Evolutionary conservation across 1,140 invertebrate genomes (phyloP).

Genomic region (Drosophila pandora): DNA sequence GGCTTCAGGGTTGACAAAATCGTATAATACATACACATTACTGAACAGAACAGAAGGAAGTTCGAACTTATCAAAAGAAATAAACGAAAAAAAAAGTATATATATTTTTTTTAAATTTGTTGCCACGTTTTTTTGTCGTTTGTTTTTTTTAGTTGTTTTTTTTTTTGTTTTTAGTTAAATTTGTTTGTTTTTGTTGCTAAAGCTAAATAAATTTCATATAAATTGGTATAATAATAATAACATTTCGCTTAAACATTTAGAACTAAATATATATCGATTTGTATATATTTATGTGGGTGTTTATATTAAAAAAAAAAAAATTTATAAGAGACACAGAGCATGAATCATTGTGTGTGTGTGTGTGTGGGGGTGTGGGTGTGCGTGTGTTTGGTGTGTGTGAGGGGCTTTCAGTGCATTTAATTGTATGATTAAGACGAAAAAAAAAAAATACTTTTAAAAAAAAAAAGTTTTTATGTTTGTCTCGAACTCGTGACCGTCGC

Average conservation of each 20-base stretch:
- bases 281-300: slow-evolving; percentile 34
- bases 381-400: slow-evolving; percentile 18
- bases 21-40: slow-evolving; percentile 41
- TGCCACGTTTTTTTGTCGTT: slow-evolving; percentile 70
- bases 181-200: slow-evolving; percentile 67
- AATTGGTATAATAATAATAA: slow-evolving; percentile 79
- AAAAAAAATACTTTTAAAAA: slow-evolving; percentile 28
- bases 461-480: slow-evolving; percentile 15
- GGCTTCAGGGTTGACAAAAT: slow-evolving; percentile 18
- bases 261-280: slow-evolving; percentile 47
- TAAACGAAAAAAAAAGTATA: slow-evolving; percentile 42
- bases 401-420: slow-evolving; percentile 55
- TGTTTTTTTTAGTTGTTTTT: slow-evolving; percentile 39
- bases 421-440: slow-evolving; percentile 23
- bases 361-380: slow-evolving; percentile 11
- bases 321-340: slow-evolving; percentile 68
- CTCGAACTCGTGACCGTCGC: slow-evolving; percentile 21
- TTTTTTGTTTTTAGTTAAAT: slow-evolving; percentile 41
- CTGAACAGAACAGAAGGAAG: slow-evolving; percentile 47
- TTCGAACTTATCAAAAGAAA: slow-evolving; percentile 39
- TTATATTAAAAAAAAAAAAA: slow-evolving; percentile 43
- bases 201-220: slow-evolving; percentile 81
- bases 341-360: slow-evolving; percentile 52
- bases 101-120: slow-evolving; percentile 57
- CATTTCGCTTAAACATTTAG: slow-evolving; percentile 71